phyloP scores from a whole-genome alignment of 2,888 invertebrate species.

The Ophion ventricosus region DNA sequence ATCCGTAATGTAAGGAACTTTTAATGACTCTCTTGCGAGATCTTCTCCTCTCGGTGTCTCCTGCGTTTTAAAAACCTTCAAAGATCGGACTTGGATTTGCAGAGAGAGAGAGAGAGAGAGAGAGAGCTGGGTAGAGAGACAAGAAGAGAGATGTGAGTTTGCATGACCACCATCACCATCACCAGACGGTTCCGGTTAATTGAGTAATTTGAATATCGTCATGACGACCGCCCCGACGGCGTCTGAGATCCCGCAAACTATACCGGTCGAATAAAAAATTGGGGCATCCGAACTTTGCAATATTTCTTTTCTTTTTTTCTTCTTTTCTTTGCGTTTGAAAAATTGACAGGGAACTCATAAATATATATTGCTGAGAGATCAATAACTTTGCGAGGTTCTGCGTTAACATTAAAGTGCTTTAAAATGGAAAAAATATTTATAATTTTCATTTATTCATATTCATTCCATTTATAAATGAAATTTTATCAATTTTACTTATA shows the following conservation, averaged over 20 bases:
- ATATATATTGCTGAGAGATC: slow-evolving; percentile 10
- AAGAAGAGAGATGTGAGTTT: background rate
- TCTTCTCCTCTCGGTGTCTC: slow-evolving; percentile 33
- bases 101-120: slow-evolving; percentile 22
- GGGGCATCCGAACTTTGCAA: slow-evolving; percentile 43
- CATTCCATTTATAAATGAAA: too few species aligned
- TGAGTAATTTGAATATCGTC: slow-evolving; percentile 63
- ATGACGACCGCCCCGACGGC: slow-evolving; percentile 56
- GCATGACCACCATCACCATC: slow-evolving; percentile 12
- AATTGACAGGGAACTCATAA: slow-evolving; percentile 5
- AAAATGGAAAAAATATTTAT: background rate
- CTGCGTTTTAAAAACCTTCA: slow-evolving; percentile 26
- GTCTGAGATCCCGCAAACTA: slow-evolving; percentile 26
- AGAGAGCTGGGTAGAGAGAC: slow-evolving; percentile 23
- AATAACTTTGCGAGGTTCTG: background rate
- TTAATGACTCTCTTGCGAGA: slow-evolving; percentile 61
- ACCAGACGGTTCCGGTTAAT: slow-evolving; percentile 51
- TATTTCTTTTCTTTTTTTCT: background rate
- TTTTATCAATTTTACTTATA: too few species aligned
- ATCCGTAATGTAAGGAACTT: slow-evolving; percentile 63
- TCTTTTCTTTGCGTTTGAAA: too few species aligned
- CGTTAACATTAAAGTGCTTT: too few species aligned
- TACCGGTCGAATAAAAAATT: slow-evolving; percentile 50
- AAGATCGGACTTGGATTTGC: slow-evolving; percentile 32
- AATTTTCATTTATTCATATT: too few species aligned